These are phyloP conservation scores for Lytechinus variegatus DNA, from an alignment of 35 echinoderm and acorn worm genomes.

Conservation along the genomic window DNA sequence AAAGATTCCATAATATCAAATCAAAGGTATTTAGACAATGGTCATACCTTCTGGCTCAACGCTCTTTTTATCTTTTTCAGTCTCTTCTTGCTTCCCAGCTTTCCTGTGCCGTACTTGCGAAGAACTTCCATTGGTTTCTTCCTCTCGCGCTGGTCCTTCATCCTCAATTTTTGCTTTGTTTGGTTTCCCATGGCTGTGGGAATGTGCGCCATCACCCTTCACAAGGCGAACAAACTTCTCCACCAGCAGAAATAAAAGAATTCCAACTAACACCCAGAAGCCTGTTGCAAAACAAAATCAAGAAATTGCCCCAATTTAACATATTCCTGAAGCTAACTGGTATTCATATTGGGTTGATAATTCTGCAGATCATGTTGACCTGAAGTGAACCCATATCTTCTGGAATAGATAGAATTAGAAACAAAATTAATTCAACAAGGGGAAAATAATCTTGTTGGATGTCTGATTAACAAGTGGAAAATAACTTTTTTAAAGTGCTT, in stretches of 20 bases:
- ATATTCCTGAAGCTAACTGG: no score
- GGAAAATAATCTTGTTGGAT: no score
- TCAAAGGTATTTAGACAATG: no score
- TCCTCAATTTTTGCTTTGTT: conserved; percentile 55
- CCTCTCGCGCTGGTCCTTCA: background rate
- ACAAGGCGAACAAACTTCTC: conserved; percentile 88
- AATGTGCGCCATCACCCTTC: conserved; percentile 80
- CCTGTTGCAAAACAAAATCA: conserved; percentile 43
- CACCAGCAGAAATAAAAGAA: conserved; percentile 81
- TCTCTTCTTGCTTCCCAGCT: conserved; percentile 34
- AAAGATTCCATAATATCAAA: no score
- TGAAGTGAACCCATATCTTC: no score
- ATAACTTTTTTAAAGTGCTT: no score
- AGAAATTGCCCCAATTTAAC: no score
- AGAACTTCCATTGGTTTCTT: background rate
- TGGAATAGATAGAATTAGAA: no score
- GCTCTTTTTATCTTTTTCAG: background rate
- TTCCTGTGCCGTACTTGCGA: conserved; percentile 59
- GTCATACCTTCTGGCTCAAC: background rate
- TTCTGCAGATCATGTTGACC: no score
- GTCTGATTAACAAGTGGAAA: no score
- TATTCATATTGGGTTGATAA: no score
- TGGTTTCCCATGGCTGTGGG: conserved; percentile 42
- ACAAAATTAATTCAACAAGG: no score
- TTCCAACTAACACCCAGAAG: conserved; percentile 83